Conservation (phyloP, 2,797 vertebrate genomes). For the Florisuga fusca region DNA sequence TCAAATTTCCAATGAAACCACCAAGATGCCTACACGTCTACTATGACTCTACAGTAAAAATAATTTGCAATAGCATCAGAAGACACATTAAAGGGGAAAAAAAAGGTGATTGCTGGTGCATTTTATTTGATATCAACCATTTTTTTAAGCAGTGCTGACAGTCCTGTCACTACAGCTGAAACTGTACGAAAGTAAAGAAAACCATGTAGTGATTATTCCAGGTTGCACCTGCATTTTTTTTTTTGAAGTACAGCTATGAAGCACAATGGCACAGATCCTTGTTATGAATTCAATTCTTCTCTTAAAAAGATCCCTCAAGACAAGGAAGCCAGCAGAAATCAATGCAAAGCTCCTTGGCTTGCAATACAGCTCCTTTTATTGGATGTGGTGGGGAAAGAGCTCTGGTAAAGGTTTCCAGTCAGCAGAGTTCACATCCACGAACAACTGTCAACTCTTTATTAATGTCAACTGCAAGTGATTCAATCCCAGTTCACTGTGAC, state of each 20-base stretch:
- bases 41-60: not conserved
- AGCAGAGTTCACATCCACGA: not conserved
- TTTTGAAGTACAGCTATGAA: not conserved
- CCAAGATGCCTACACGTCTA: not conserved
- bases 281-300: not conserved
- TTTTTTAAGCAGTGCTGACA: constrained; percentile 2
- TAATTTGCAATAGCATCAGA: not conserved
- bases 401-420: not conserved
- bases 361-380: not conserved
- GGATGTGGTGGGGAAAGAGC: not conserved
- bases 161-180: not conserved
- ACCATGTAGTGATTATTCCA: accelerated
- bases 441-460: not conserved
- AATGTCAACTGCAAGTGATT: accelerated
- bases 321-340: not conserved
- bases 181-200: constrained; percentile 1
- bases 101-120: not conserved
- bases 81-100: not conserved
- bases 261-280: not conserved
- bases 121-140: not conserved
- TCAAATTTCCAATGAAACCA: not conserved
- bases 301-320: not conserved
- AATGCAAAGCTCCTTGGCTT: not conserved
- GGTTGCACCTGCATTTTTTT: not conserved
- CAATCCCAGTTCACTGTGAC: not conserved